Base-by-base conservation (phyloP, 2,888 invertebrate species). In the Cremastinae sp. region DNA sequence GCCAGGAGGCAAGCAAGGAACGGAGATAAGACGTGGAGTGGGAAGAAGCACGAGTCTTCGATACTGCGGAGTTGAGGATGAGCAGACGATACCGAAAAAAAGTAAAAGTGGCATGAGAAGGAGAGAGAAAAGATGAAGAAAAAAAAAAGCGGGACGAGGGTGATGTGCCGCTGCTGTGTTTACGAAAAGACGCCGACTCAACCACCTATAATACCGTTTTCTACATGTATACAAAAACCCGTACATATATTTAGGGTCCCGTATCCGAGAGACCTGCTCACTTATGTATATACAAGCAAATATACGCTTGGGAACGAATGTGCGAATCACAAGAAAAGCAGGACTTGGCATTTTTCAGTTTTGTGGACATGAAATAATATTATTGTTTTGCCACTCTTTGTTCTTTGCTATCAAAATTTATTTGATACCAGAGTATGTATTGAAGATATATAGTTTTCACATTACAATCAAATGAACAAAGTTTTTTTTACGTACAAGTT, bases 21-120 rank as follows among this genome's bases (percentile, higher is more conserved):
- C 58, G 53, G 69, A 74, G 74, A 59, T 70, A 68, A 64, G 66
- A 74, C 28, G 28, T 66, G 70, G 73, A 74, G 70, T 79, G 78
- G 80, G 65, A 77, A 61, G 61, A 36, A 54, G 74, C 51, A 61
- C 68, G 74, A 61, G 65, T 58, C 62, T 54, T 18, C 41, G 58
- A 34, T 61, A 56, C 62, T 66, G 71, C 34, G 43, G 16, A 49
- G 38, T 64, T 51, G 71, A 71, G 71, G 64, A 78, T 64, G 74
- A 75, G 68, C 66, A 56, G 64, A 76, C 72, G 68, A 76, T 76
- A 65, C 66, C 62, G 61, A 47, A 56, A 16, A 69, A 41, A 58
- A 56, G n/a, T n/a, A n/a, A n/a, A n/a, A n/a, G n/a, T n/a, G n/a
- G n/a, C n/a, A n/a, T n/a, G 59, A 51, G 47, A 28, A 49, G 53